phyloP scores from a whole-genome alignment of 2,888 invertebrate species.

The Tribolium freemani region DNA sequence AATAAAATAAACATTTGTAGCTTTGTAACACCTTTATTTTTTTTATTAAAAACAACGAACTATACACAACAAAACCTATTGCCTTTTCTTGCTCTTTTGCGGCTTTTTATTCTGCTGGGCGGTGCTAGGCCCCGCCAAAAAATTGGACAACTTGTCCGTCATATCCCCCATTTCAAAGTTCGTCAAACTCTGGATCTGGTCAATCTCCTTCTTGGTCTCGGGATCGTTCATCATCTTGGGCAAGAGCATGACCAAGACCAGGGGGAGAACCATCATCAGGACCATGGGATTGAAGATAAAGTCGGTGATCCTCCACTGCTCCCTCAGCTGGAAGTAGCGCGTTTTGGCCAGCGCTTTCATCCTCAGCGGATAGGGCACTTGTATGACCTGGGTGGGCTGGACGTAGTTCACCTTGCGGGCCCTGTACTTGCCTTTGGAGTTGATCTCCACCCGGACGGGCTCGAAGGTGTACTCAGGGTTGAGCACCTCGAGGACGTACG shows the following conservation, averaged over 20 bases:
- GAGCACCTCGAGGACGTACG: conserved; percentile 93
- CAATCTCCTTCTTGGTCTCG: conserved; percentile 95
- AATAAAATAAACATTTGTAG: not conserved
- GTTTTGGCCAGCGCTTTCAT: conserved; percentile 86
- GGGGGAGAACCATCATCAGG: conserved; percentile 95
- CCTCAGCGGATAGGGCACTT: conserved; percentile 93
- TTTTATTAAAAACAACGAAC: not conserved
- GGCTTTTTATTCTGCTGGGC: conserved; percentile 57
- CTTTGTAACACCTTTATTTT: not conserved
- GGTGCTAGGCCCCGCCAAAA: conserved; percentile 79
- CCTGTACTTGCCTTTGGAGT: conserved; percentile 95
- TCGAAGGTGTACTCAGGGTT: conserved; percentile 95
- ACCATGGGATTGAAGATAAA: conserved; percentile 98
- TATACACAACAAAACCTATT: conserved; percentile 45
- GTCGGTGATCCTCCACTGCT: conserved; percentile 97
- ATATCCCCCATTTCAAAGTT: conserved; percentile 94
- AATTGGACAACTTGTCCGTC: conserved; percentile 93
- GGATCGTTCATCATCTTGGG: conserved; percentile 99
- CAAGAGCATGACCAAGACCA: conserved; percentile 90
- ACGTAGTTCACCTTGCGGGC: conserved; percentile 95
- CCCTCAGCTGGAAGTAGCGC: conserved; percentile 91
- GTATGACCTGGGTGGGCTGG: conserved; percentile 90
- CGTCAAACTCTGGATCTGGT: conserved; percentile 87
- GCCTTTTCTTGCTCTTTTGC: conserved; percentile 61
- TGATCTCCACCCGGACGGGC: conserved; percentile 96